phyloP scores from a whole-genome alignment of 2,797 vertebrate species.

The Falco cherrug region DNA sequence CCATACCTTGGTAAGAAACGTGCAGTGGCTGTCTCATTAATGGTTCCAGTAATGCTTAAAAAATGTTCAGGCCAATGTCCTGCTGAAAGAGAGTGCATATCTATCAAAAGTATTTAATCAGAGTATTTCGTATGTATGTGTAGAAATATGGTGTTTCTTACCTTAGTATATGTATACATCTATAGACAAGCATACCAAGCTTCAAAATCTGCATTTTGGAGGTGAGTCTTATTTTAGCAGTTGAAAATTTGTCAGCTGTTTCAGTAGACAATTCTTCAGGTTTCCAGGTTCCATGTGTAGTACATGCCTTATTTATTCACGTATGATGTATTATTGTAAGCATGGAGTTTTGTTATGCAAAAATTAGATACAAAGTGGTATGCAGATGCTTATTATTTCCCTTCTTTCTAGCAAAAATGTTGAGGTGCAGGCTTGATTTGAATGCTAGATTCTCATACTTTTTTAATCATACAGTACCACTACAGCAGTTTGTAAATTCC shows the following conservation, averaged over 20 bases:
- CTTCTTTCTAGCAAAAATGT: not conserved
- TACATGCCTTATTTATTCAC: not conserved
- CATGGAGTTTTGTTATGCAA: not conserved
- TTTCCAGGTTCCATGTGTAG: not conserved
- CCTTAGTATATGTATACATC: not conserved
- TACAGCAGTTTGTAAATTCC: not conserved
- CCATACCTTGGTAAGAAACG: slow-evolving; percentile 72
- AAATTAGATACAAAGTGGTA: not conserved
- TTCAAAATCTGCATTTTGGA: not conserved
- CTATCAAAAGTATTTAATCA: not conserved
- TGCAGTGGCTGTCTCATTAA: not conserved
- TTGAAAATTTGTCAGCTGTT: not conserved
- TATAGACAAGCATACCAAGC: not conserved
- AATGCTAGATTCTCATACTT: not conserved
- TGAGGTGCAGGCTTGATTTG: not conserved
- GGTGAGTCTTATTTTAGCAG: not conserved
- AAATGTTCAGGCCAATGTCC: not conserved
- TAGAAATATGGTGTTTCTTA: not conserved
- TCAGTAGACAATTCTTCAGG: not conserved
- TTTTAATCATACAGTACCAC: not conserved
- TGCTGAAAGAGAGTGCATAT: not conserved
- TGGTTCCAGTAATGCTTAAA: not conserved
- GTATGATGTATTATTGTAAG: not conserved
- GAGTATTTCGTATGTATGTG: not conserved
- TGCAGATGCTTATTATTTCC: not conserved